These are phyloP conservation scores for Pandemis cinnamomeana DNA, from an alignment of 2,888 invertebrate genomes.

Conservation along the genomic window DNA sequence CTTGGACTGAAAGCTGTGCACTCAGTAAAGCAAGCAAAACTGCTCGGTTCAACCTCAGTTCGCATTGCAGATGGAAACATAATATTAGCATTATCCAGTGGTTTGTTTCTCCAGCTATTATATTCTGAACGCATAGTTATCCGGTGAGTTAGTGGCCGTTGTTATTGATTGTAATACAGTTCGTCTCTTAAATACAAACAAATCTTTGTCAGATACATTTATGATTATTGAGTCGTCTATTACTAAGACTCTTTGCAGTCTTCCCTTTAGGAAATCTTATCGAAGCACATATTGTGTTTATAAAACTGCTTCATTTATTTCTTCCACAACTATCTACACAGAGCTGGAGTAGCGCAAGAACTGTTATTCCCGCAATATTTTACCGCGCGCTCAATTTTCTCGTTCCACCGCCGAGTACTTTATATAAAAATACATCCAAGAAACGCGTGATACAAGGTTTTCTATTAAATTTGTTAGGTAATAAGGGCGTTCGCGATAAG, in stretches of 20 bases:
- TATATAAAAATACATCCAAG: not conserved
- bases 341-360: not conserved
- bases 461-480: conserved; percentile 36
- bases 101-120: conserved; percentile 1
- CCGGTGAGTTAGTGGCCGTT: not conserved
- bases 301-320: not conserved
- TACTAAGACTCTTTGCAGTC: too few species aligned
- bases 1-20: not conserved
- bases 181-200: too few species aligned
- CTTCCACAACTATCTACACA: not conserved
- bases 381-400: not conserved
- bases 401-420: not conserved
- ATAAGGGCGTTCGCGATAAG: conserved; percentile 30
- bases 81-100: not conserved
- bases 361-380: not conserved
- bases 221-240: too few species aligned
- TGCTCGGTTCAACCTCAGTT: not conserved
- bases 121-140: not conserved
- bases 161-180: not conserved
- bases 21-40: not conserved
- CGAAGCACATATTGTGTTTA: not conserved
- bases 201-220: too few species aligned
- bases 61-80: conserved; percentile 11
- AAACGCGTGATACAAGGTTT: conserved; percentile 15
- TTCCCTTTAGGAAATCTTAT: too few species aligned